Base-by-base conservation (phyloP, 35 echinoderm and acorn worm species). In the Lytechinus pictus region DNA sequence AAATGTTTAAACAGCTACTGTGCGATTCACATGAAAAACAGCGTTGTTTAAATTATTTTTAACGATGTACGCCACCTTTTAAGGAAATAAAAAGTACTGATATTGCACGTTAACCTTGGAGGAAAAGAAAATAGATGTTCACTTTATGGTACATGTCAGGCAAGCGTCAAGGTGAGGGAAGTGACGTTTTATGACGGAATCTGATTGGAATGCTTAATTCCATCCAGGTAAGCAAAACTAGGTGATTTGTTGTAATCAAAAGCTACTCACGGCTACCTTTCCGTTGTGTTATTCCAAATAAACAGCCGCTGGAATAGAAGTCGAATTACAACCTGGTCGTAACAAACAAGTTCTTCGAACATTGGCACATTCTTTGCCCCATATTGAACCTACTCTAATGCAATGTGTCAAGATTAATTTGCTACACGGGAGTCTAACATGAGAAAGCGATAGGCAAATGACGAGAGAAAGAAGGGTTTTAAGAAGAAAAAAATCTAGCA, bases 201-300 rank as follows among this genome's bases (percentile, higher is more conserved):
- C 28, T 93, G 92, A 93, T 93, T 93, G 92, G 92, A 93, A 93
- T 93, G 92, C 53, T 55, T 93, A 93, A 57, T 54, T 28, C 53
- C 55, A 16, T 93, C 55, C 92, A 93, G 92, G 92, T 93, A 93
- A 93, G 54, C 92, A 55, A 93, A 93, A 93, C 92, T 57, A 93
- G 54, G 7, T 79, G 66, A 79, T 24, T 79, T 79, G 66, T n/a
- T 93, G 92, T 93, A 93, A 93, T 57, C 53, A 54, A 28, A 27
- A 54, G 66, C 66, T 58, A 9, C 56, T 58, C 91, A 10, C 28
- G 9, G 13, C 33, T 93, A 55, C 52, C 92, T 93, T 56, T 93
- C 24, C 92, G 52, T 53, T 90, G 9, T 90, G 29, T 90, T 93
- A 55, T 55, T 93, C 53, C 92, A 93, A 93, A 93, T 44, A 93